Evolutionary conservation across 2,113 vertebrate species (phyloP).

Genomic region (Cryptomyrus ogoouensis): DNA sequence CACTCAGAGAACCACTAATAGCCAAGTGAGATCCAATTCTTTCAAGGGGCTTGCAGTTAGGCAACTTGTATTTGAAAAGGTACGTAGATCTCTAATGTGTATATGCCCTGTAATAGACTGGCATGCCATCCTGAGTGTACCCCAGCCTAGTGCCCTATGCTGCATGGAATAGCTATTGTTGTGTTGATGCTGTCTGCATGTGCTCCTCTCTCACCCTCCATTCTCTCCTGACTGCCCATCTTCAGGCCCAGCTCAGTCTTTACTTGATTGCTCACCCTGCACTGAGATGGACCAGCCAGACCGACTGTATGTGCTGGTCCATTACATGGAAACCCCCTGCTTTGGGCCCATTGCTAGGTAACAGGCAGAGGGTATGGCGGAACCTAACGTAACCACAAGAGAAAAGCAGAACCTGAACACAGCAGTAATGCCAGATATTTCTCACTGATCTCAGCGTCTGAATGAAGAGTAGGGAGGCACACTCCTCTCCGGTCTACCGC

Average conservation of each 20-base stretch:
- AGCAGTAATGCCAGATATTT: neutral
- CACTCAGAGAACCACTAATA: neutral
- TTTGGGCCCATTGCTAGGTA: neutral
- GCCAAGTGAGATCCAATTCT: neutral
- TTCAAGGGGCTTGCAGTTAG: neutral
- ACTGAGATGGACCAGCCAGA: neutral
- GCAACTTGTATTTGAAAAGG: neutral
- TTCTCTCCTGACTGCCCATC: neutral
- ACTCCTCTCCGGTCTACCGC: slow-evolving; percentile 16
- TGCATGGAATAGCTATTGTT: too few species aligned
- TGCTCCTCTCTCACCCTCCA: neutral
- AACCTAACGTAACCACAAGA: neutral
- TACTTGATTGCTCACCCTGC: neutral
- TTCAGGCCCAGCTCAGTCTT: neutral
- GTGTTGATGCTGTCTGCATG: neutral
- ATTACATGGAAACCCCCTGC: neutral
- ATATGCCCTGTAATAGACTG: neutral
- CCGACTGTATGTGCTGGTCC: neutral
- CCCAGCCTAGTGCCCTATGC: neutral
- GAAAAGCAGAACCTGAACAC: neutral
- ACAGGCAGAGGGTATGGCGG: neutral
- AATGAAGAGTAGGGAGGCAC: neutral
- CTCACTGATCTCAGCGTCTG: neutral
- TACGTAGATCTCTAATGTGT: neutral
- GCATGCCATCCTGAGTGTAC: neutral